A percentile compares a stretch with the other conserved stretches of the same genome.
Conservation (phyloP, 2,113 vertebrate species). For the Saguinus midas region DNA sequence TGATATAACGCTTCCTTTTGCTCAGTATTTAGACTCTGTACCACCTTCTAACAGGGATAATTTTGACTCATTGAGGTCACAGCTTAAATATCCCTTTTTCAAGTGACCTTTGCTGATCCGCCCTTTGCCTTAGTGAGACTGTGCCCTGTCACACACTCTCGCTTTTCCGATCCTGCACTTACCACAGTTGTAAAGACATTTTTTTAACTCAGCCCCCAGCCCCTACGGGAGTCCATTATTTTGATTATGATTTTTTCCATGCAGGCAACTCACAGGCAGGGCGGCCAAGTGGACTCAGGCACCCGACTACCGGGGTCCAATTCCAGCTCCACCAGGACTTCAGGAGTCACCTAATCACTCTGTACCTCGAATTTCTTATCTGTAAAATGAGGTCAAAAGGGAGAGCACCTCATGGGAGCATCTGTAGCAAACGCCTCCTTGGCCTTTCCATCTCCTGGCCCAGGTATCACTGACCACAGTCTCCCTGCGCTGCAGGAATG, state of each 20-base stretch:
- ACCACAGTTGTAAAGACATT: background rate
- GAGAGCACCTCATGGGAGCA: background rate
- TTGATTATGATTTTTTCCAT: background rate
- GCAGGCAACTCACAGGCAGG: background rate
- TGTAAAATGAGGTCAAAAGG: background rate
- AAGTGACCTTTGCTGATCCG: background rate
- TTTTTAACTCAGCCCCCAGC: background rate
- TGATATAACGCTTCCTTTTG: background rate
- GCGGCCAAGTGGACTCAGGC: rapidly evolving
- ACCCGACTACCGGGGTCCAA: background rate
- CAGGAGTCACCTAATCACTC: background rate
- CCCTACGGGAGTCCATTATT: background rate
- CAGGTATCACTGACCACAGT: background rate
- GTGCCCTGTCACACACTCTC: background rate
- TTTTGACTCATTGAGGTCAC: background rate
- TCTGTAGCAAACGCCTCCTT: no score
- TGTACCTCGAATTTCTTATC: background rate
- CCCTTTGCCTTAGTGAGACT: background rate
- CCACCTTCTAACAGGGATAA: background rate
- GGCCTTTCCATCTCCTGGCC: no score
- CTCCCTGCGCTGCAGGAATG: background rate
- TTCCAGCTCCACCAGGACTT: background rate
- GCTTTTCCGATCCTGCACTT: background rate
- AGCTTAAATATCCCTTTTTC: background rate
- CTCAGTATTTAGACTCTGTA: background rate